Conservation (phyloP, 53 echinoderm and acorn worm genomes). For the Pentamera pediparva region DNA sequence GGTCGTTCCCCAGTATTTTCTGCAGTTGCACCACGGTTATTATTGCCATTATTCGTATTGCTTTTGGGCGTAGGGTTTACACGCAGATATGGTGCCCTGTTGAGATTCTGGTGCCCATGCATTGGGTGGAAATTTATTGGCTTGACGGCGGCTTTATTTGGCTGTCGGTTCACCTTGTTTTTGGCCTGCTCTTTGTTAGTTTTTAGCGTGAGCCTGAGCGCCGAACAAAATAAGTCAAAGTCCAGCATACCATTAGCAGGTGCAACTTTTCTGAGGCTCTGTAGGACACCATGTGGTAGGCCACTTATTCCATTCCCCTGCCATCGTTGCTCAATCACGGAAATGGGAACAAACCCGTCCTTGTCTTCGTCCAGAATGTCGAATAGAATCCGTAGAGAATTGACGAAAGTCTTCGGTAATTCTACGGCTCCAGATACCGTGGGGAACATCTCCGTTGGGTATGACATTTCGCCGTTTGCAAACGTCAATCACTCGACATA, state of each 20-base stretch:
- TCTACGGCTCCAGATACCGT: conserved; percentile 34
- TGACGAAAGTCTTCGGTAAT: conserved; percentile 79
- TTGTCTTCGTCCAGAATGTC: conserved; percentile 94
- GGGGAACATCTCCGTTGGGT: not conserved
- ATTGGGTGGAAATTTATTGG: conserved; percentile 81
- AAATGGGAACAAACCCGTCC: conserved; percentile 62
- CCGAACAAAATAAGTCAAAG: conserved; percentile 85
- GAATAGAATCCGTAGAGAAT: conserved; percentile 83
- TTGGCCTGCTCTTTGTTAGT: conserved; percentile 41
- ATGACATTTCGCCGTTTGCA: too few relatives aligned
- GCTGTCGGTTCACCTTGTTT: conserved; percentile 58
- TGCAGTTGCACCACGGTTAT: too few relatives aligned
- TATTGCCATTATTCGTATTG: too few relatives aligned
- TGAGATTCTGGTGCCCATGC: conserved; percentile 48
- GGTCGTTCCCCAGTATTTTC: too few relatives aligned
- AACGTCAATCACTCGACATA: not conserved
- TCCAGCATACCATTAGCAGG: conserved; percentile 68
- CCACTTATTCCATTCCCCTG: conserved; percentile 56
- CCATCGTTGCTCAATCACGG: conserved; percentile 82
- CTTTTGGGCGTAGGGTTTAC: not conserved
- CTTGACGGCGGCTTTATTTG: conserved; percentile 76
- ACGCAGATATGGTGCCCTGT: conserved; percentile 55
- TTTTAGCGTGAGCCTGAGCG: conserved; percentile 65
- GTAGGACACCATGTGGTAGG: conserved; percentile 68
- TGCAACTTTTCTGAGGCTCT: conserved; percentile 63